phyloP scores from a whole-genome alignment of 30 jellyfish, hydroid and myxozoan genomes.

The Cassiopea andromeda region DNA sequence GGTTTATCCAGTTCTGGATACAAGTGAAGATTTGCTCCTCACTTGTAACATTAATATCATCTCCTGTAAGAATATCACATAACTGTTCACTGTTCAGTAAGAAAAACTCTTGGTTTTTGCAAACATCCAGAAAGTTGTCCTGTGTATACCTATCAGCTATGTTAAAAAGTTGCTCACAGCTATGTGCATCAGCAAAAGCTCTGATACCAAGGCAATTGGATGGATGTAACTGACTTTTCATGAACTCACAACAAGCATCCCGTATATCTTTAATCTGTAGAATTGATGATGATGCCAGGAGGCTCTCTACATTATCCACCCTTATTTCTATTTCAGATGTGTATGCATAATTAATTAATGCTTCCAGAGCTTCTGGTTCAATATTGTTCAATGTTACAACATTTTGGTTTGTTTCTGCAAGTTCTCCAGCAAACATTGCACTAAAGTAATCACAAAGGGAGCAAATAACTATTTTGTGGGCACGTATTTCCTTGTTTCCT shows the following conservation, averaged over 20 bases:
- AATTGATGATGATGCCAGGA: conserved; percentile 90
- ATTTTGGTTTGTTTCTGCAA: conserved; percentile 81
- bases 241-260: conserved; percentile 91
- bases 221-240: conserved; percentile 93
- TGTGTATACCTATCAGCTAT: conserved; percentile 83
- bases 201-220: conserved; percentile 93
- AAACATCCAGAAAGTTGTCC: conserved; percentile 83
- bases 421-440: conserved; percentile 91
- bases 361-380: conserved; percentile 94
- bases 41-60: conserved; percentile 76
- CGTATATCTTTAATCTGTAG: conserved; percentile 83
- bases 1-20: conserved; percentile 76
- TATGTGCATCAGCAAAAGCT: conserved; percentile 97
- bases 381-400: conserved; percentile 87
- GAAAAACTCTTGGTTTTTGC: conserved; percentile 87
- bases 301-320: conserved; percentile 90
- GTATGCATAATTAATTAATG: conserved; percentile 84
- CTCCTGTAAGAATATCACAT: conserved; percentile 72
- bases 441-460: conserved; percentile 87
- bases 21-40: conserved; percentile 83
- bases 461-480: conserved; percentile 88
- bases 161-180: conserved; percentile 78
- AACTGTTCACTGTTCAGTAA: conserved; percentile 79
- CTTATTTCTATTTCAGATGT: conserved; percentile 84
- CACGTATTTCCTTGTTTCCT: conserved; percentile 81